phyloP scores from a whole-genome alignment of 2,888 invertebrate species.

The Hirtodrosophila duncani region DNA sequence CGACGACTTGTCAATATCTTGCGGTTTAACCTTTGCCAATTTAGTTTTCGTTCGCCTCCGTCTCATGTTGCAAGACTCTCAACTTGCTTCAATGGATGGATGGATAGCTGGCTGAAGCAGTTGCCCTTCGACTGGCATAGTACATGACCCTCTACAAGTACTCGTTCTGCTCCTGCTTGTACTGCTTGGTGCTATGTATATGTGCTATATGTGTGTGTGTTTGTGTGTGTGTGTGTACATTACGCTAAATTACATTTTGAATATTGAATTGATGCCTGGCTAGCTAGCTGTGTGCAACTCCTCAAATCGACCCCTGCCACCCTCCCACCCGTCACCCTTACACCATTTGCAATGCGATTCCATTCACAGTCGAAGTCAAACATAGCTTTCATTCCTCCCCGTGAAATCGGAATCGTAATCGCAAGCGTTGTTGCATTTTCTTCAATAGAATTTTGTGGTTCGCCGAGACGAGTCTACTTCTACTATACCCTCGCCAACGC shows the following conservation, averaged over 20 bases:
- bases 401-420: slow-evolving; percentile 14
- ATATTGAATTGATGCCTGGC: slow-evolving; percentile 62
- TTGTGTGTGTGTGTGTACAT: slow-evolving; percentile 50
- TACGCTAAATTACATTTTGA: slow-evolving; percentile 71
- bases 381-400: slow-evolving; percentile 19
- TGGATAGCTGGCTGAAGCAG: slow-evolving; percentile 8
- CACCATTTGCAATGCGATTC: no score
- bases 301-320: background rate
- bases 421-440: slow-evolving; percentile 37
- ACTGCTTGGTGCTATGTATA: background rate
- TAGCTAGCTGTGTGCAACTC: slow-evolving; percentile 36
- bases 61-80: slow-evolving; percentile 43
- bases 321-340: background rate
- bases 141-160: slow-evolving; percentile 1
- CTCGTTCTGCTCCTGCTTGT: slow-evolving; percentile 7
- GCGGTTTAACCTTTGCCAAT: slow-evolving; percentile 26
- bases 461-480: no score
- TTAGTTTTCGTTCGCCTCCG: slow-evolving; percentile 51
- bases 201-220: slow-evolving; percentile 6
- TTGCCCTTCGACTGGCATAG: slow-evolving; percentile 6
- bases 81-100: background rate
- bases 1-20: slow-evolving; percentile 5
- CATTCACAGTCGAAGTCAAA: background rate
- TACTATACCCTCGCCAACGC: slow-evolving; percentile 12
- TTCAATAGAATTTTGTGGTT: slow-evolving; percentile 38